A percentile compares a stretch with the other conserved stretches of the same genome.
These are phyloP conservation scores for Cacatua alba DNA, from an alignment of 2,113 vertebrate species.

Conservation along the genomic window DNA sequence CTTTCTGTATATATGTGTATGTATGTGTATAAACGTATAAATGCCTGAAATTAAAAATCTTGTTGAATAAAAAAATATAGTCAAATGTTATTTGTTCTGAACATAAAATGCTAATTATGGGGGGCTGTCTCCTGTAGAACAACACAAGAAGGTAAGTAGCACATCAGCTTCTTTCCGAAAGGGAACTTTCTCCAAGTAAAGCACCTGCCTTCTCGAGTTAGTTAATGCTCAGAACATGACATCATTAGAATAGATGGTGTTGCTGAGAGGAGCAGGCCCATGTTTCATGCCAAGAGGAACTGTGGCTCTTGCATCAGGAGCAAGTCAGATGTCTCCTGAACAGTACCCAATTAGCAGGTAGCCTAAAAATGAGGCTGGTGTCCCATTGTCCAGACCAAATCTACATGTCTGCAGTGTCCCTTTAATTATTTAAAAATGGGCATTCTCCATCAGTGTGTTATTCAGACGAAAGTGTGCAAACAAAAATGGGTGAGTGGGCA, in stretches of 20 bases:
- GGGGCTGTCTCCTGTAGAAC: not conserved
- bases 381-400: not conserved
- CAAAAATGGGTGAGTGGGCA: not conserved
- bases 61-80: not conserved
- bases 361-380: accelerated
- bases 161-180: not conserved
- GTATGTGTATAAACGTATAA: not conserved
- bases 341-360: not conserved
- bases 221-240: accelerated
- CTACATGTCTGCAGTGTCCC: not conserved
- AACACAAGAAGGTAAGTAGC: not conserved
- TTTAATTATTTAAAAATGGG: not conserved
- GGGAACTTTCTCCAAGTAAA: not conserved
- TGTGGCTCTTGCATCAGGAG: not conserved
- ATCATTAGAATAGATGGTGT: accelerated
- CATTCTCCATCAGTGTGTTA: not conserved
- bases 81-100: not conserved
- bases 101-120: not conserved
- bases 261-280: not conserved
- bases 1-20: not conserved
- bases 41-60: not conserved
- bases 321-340: not conserved
- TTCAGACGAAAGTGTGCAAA: not conserved
- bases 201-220: not conserved
- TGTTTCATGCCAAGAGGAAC: not conserved